Conservation (phyloP, 2,113 vertebrate genomes). For the Cyprinus carpio region DNA sequence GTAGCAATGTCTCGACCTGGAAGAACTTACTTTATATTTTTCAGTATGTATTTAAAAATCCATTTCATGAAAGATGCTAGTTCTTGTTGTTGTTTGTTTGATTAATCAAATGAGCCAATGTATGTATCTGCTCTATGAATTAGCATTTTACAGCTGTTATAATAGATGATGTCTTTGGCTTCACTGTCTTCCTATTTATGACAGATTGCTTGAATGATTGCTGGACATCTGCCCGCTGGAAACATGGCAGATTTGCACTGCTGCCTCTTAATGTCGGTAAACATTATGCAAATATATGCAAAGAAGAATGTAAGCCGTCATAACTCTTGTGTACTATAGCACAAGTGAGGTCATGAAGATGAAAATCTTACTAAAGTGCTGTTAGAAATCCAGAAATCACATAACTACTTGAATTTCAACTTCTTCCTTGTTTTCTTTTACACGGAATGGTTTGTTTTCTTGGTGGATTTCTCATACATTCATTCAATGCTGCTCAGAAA, state of each 20-base stretch:
- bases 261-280: slow-evolving; percentile 28
- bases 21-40: not conserved
- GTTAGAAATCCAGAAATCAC: not conserved
- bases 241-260: not conserved
- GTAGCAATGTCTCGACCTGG: not conserved
- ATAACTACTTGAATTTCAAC: not conserved
- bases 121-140: not conserved
- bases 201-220: not conserved
- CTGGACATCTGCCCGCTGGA: not conserved
- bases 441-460: no score
- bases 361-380: not conserved
- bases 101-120: not conserved
- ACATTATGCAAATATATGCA: slow-evolving; percentile 31
- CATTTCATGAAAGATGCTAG: not conserved
- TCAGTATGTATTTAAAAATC: not conserved
- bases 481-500: not conserved
- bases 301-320: not conserved
- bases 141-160: not conserved
- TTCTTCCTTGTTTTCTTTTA: not conserved
- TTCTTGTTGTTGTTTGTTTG: not conserved
- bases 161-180: not conserved
- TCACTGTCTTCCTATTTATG: not conserved
- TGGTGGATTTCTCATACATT: not conserved
- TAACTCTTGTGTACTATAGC: slow-evolving; percentile 11
- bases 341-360: not conserved